A percentile compares a stretch with the other conserved stretches of the same genome.
These are phyloP conservation scores for Agrenia bidenticulata DNA, from an alignment of 2,888 invertebrate species.

Conservation along the genomic window DNA sequence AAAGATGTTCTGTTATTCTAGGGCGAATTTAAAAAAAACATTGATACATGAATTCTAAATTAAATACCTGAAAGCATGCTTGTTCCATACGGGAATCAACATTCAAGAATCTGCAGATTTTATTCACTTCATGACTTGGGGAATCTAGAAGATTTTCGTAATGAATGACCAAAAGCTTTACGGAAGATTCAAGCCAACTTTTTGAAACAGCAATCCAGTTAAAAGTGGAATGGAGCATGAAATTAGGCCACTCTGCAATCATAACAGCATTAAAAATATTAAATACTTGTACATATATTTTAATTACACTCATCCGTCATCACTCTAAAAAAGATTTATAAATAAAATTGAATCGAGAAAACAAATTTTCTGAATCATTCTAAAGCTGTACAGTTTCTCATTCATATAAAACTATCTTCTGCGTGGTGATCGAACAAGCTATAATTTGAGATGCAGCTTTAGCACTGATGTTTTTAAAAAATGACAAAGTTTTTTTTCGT, in stretches of 20 bases:
- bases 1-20: too few relatives aligned
- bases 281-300: too few relatives aligned
- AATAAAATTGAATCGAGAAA: too few relatives aligned
- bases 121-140: slow-evolving; percentile 32
- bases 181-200: slow-evolving; percentile 52
- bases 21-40: background rate
- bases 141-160: slow-evolving; percentile 52
- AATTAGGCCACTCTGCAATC: slow-evolving; percentile 52
- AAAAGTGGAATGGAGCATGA: slow-evolving; percentile 50
- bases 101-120: slow-evolving; percentile 44
- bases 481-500: too few relatives aligned
- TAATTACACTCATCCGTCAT: too few relatives aligned
- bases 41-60: slow-evolving; percentile 21
- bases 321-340: too few relatives aligned
- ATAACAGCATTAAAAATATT: background rate
- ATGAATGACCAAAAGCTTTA: slow-evolving; percentile 48
- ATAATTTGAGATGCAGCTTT: too few relatives aligned
- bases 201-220: slow-evolving; percentile 52
- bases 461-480: too few relatives aligned
- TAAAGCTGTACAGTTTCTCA: too few relatives aligned
- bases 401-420: too few relatives aligned
- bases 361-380: too few relatives aligned
- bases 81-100: slow-evolving; percentile 25
- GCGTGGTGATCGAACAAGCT: too few relatives aligned
- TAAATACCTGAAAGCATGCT: slow-evolving; percentile 45